Evolutionary conservation across 2,888 invertebrate species (phyloP), one percentile per base, ranked within the genome.

Genomic region (Dasypogon diadema): DNA sequence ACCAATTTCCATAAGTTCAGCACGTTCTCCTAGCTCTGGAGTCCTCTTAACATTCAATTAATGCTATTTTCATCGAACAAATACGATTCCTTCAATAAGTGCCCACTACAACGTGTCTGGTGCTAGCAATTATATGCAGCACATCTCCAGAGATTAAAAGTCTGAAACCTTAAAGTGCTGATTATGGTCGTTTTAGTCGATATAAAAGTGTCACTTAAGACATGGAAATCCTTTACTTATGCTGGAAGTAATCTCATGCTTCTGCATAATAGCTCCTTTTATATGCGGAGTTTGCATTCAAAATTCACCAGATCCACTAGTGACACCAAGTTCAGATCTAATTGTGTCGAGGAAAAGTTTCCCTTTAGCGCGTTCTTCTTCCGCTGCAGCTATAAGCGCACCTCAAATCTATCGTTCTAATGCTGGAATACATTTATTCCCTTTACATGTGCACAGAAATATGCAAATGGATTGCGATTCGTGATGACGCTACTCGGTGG

Each of bases 401-500:
- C 70, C 70, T 54, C 51, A 70, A 48, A 70, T 54, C 54, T 70
- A 70, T 70, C 10, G 48, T 18, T 54, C 54, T 70, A 70, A 70
- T 70, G 70, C 70, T 26, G 16, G 51, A 70, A 70, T 70, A 54
- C 24, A 24, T 8, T 65, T 65, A 65, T 48, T 65, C 65, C 24
- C 22, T 46, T 46, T 65, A 42, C 65, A 21, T 46, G 65, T 42
- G 22, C 46, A 24, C 80, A 88, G 88, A 82, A 83, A 78, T 86
- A 87, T 81, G 81, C 84, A 54, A 83, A 85, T 77, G 85, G 86
- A 1, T 80, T 88, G 72, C 85, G 91, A 76, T 88, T 89, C 76
- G 81, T 90, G 60, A 81, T 91, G 80, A 85, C 91, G 56, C 85
- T 90, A 65, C 87, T 89, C 70, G 90, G 90, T 63, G 92, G 92